Evolutionary conservation across 2,888 invertebrate genomes (phyloP).

Genomic region (Drosophila kokeensis): DNA sequence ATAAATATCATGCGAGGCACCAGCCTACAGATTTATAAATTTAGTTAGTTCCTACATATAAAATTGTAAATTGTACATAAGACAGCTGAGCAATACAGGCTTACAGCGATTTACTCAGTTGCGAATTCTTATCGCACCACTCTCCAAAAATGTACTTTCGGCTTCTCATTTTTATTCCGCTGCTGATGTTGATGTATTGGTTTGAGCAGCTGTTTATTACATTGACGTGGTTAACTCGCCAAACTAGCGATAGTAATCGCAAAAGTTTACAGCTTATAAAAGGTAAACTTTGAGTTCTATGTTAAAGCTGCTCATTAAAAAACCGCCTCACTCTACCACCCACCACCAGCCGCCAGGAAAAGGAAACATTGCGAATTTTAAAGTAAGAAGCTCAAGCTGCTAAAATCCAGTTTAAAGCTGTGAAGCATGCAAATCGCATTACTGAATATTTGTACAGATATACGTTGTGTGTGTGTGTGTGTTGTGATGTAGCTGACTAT

Average conservation of each 20-base stretch:
- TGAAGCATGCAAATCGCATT: slow-evolving; percentile 59
- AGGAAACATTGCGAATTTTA: slow-evolving; percentile 4
- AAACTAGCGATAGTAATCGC: slow-evolving; percentile 21
- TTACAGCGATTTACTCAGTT: neutral
- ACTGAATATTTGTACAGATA: neutral
- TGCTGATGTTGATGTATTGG: slow-evolving; percentile 15
- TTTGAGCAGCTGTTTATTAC: slow-evolving; percentile 34
- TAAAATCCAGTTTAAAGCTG: slow-evolving; percentile 46
- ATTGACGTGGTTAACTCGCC: slow-evolving; percentile 13
- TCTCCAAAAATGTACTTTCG: neutral
- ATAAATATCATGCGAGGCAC: neutral
- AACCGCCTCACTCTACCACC: neutral
- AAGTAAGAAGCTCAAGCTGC: slow-evolving; percentile 25
- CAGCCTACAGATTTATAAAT: too few relatives aligned
- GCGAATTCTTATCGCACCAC: neutral
- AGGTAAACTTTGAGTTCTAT: slow-evolving; percentile 19
- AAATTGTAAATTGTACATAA: neutral
- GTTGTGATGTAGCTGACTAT: slow-evolving; percentile 29
- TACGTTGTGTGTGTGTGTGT: neutral
- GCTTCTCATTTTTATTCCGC: neutral
- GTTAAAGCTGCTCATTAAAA: neutral
- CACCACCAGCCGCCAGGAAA: neutral
- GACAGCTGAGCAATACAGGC: neutral
- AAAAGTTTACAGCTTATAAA: slow-evolving; percentile 40
- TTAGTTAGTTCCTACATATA: neutral